Base-by-base conservation (phyloP, 2,113 vertebrate genomes). In the Pomatorhinus ruficollis region DNA sequence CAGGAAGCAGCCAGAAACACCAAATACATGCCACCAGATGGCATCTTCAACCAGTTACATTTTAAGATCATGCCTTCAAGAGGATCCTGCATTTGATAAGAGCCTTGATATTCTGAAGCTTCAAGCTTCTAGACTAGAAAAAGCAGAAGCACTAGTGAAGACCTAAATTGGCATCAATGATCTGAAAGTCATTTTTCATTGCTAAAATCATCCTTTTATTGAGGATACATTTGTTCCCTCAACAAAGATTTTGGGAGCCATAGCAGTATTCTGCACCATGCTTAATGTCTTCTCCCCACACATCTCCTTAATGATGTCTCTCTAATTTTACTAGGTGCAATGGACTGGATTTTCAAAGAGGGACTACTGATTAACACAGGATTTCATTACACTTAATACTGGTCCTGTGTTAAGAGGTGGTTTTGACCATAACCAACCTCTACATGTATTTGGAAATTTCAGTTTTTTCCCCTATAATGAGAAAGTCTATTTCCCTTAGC, bases 11-110 rank as follows among this genome's bases (percentile, higher is more conserved):
- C 18, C 64, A 57, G 60, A 86, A 37, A 37, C 90, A 86, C 50
- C 44, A 69, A 88, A 60, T 0, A 7, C 23, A 49, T 27, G 65
- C 91, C 92, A 97, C 80, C 94, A 96, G 92, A 81, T 95, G 94
- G 88, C 95, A 97, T 94, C 96, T 96, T 65, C 94, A 86, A 84
- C 56, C 78, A 93, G 25, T 35, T 3, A 70, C 49, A n/a, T 37
- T 66, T 68, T 40, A 50, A 89, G 17, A 18, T 33, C 37, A 45
- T 14, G 40, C 9, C 22, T 65, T 76, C 54, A 63, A 42, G 31
- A 64, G 44, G 39, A 39, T 13, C 2, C 1, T 11, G 5, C 10
- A 52, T 64, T 63, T 66, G 12, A 1, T 1, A 30, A 28, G 22
- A 50, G 17, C 16, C 25, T 54, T 69, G 0, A 0, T 31, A 79